Conservation (phyloP, 2,888 invertebrate species). For the Laspeyria flexula region DNA sequence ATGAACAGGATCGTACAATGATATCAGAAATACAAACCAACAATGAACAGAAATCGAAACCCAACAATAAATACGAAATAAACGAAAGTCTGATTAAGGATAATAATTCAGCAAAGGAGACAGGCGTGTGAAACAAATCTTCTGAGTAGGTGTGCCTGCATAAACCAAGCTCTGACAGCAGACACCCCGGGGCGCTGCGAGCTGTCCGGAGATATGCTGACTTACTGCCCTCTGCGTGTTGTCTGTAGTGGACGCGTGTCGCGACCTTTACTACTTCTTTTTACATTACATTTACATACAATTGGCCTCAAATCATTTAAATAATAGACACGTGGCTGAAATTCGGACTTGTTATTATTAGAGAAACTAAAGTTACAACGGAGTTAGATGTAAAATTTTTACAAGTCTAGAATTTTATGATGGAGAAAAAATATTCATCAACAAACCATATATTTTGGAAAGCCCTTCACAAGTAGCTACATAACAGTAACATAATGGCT, state of each 20-base stretch:
- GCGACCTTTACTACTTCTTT: conserved; percentile 41
- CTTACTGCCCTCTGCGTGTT: conserved; percentile 45
- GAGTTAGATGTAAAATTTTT: too few relatives aligned
- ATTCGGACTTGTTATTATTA: conserved; percentile 14
- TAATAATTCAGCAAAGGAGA: conserved; percentile 64
- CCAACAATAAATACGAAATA: conserved; percentile 52
- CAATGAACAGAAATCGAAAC: conserved; percentile 45
- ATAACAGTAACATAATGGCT: conserved; percentile 25
- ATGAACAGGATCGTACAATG: conserved; percentile 16
- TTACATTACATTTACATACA: conserved; percentile 38
- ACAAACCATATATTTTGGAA: conserved; percentile 25
- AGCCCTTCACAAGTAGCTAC: conserved; percentile 19
- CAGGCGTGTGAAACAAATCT: conserved; percentile 63
- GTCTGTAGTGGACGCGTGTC: conserved; percentile 29
- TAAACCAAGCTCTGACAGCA: conserved; percentile 65
- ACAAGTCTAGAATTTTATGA: too few relatives aligned
- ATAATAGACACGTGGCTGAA: conserved; percentile 21
- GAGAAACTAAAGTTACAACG: background rate
- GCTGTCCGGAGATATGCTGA: conserved; percentile 58
- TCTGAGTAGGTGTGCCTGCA: conserved; percentile 60
- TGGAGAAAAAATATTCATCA: conserved; percentile 20
- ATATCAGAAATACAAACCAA: conserved; percentile 26
- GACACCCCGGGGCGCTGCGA: conserved; percentile 66
- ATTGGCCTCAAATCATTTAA: conserved; percentile 34
- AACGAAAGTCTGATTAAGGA: conserved; percentile 56